phyloP scores from a whole-genome alignment of 2,888 invertebrate genomes.

The Gari tellinella region DNA sequence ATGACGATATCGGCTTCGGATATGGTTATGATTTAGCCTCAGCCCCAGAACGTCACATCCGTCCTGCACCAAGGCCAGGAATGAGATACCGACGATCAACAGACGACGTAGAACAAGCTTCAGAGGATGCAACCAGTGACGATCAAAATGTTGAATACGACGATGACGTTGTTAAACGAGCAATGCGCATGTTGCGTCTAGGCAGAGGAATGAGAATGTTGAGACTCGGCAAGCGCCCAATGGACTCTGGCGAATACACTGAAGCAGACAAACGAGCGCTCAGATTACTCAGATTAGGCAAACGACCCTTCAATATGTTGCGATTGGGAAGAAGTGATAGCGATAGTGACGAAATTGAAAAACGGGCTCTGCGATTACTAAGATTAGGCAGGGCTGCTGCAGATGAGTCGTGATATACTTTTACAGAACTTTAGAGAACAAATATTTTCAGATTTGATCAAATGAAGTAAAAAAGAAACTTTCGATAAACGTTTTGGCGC shows the following conservation, averaged over 20 bases:
- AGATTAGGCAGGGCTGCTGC: slow-evolving; percentile 34
- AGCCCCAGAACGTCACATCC: slow-evolving; percentile 53
- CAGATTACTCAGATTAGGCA: slow-evolving; percentile 74
- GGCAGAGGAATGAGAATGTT: slow-evolving; percentile 73
- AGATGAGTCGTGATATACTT: no score
- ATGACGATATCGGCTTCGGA: slow-evolving; percentile 26
- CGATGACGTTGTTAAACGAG: slow-evolving; percentile 44
- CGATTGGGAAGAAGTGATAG: slow-evolving; percentile 70
- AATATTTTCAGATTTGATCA: no score
- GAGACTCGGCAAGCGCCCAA: slow-evolving; percentile 66
- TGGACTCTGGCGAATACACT: slow-evolving; percentile 49
- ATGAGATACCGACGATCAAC: slow-evolving; percentile 37
- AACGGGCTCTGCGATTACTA: slow-evolving; percentile 58
- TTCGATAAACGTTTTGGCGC: no score
- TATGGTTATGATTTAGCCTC: slow-evolving; percentile 51
- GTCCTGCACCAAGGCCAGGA: slow-evolving; percentile 66
- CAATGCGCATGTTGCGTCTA: slow-evolving; percentile 69
- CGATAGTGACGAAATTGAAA: slow-evolving; percentile 46
- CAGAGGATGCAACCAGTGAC: slow-evolving; percentile 1
- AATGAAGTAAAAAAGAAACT: no score
- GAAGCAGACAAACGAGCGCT: slow-evolving; percentile 59
- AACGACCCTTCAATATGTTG: slow-evolving; percentile 76
- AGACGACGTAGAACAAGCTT: slow-evolving; percentile 8
- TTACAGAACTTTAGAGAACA: no score
- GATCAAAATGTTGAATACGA: slow-evolving; percentile 6